Evolutionary conservation across 2,797 vertebrate genomes (phyloP).

Genomic region (Kryptopterus vitreolus): DNA sequence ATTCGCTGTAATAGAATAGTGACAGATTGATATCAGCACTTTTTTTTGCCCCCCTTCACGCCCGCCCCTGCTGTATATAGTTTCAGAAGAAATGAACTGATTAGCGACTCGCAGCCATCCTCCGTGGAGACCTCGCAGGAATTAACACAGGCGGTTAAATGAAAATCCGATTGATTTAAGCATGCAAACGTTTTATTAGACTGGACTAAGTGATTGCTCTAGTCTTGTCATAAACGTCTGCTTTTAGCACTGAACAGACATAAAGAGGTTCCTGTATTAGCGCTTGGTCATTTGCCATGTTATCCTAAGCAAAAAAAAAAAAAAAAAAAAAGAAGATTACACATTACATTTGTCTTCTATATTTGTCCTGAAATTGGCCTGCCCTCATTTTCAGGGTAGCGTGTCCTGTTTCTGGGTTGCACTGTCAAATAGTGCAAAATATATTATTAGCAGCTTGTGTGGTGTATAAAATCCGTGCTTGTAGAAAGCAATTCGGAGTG

Average conservation of each 20-base stretch:
- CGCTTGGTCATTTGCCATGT: neutral
- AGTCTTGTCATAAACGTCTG: neutral
- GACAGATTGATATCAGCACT: conserved; percentile 35
- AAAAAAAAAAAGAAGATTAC: neutral
- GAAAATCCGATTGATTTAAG: conserved; percentile 28
- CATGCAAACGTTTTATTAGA: neutral
- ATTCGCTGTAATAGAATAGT: conserved; percentile 39
- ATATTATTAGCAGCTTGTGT: neutral
- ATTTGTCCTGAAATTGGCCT: neutral
- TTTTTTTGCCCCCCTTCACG: conserved; percentile 14
- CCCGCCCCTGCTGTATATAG: conserved; percentile 9
- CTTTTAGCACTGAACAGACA: neutral
- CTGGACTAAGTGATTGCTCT: neutral
- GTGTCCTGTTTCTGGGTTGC: conserved; percentile 6
- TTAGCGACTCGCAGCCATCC: conserved; percentile 32
- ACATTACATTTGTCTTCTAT: neutral
- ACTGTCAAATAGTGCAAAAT: conserved; percentile 7
- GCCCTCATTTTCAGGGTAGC: neutral
- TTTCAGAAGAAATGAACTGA: conserved; percentile 30
- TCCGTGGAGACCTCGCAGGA: conserved; percentile 1
- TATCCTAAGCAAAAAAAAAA: too few species aligned
- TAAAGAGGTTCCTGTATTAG: neutral
- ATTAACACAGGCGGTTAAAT: conserved; percentile 15
- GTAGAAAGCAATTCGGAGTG: neutral
- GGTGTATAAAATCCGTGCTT: neutral